Evolutionary conservation across 2,113 vertebrate genomes (phyloP).

Genomic region (Rhea pennata): DNA sequence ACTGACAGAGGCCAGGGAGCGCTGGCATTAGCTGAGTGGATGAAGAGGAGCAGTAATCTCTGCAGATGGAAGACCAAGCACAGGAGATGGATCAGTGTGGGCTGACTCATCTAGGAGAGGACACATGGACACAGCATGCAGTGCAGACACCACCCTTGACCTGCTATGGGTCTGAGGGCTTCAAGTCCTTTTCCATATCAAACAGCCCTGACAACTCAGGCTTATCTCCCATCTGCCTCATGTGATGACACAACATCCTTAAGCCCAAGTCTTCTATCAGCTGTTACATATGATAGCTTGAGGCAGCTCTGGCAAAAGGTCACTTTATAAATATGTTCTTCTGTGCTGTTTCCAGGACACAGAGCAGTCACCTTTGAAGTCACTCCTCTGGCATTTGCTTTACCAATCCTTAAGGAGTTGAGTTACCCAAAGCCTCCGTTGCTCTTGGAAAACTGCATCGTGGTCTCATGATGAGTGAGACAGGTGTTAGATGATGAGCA

Average conservation of each 20-base stretch:
- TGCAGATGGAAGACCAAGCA: neutral
- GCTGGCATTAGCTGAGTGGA: neutral
- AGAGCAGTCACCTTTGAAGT: conserved; percentile 21
- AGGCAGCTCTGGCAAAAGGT: conserved; percentile 48
- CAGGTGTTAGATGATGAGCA: neutral
- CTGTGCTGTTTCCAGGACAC: conserved; percentile 1
- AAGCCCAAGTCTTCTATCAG: neutral
- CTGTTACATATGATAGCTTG: neutral
- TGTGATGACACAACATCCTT: neutral
- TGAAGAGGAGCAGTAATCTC: neutral
- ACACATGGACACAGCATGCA: neutral
- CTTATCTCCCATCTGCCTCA: neutral
- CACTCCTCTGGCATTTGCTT: neutral
- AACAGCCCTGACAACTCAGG: neutral
- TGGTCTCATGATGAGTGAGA: neutral
- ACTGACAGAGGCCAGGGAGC: neutral
- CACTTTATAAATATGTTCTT: conserved; percentile 52
- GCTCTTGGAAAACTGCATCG: neutral
- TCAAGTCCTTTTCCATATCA: neutral
- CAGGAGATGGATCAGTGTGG: neutral
- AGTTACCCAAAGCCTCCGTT: conserved; percentile 6
- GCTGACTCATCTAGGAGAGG: neutral
- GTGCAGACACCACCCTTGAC: neutral
- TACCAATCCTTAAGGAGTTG: conserved; percentile 26
- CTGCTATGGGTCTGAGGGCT: neutral